These are phyloP conservation scores for Myotis myotis DNA, from an alignment of 2,797 vertebrate genomes.

Conservation along the genomic window DNA sequence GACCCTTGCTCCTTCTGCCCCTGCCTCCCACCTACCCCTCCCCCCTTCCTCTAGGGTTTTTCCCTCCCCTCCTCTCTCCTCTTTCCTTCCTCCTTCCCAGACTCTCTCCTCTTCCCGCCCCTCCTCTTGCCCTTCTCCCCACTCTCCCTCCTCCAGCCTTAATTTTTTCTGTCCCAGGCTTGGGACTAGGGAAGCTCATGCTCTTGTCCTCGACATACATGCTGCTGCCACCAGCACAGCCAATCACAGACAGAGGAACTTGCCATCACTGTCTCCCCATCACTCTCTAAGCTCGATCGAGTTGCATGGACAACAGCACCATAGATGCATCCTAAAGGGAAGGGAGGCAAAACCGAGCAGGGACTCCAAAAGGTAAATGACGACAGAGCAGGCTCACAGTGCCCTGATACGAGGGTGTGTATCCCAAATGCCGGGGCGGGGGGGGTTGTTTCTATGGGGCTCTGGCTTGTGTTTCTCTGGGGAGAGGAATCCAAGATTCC, in stretches of 20 bases:
- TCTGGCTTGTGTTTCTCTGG: not conserved
- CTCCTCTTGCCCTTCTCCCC: not conserved
- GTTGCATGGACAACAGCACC: too few relatives aligned
- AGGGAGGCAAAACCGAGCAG: not conserved
- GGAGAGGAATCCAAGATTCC: not conserved
- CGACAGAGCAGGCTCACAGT: not conserved
- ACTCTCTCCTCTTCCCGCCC: not conserved
- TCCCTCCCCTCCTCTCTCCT: slow-evolving; percentile 39
- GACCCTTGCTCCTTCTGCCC: slow-evolving; percentile 57
- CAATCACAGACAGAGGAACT: not conserved
- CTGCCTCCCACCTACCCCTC: slow-evolving; percentile 62
- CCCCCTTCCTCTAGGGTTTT: slow-evolving; percentile 13
- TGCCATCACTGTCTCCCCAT: not conserved
- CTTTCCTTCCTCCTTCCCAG: not conserved
- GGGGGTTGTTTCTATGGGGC: not conserved
- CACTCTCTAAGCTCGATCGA: not conserved
- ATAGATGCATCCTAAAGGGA: not conserved
- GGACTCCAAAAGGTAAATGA: not conserved
- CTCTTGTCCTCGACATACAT: rapidly evolving
- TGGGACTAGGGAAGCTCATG: not conserved
- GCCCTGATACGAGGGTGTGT: not conserved
- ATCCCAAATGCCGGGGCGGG: not conserved
- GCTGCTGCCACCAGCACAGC: not conserved
- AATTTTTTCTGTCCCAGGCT: not conserved
- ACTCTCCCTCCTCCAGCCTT: not conserved